A percentile compares a stretch with the other conserved stretches of the same genome.
These are phyloP conservation scores for Arremon brunneinucha DNA, from an alignment of 2,797 vertebrate genomes.

Conservation along the genomic window DNA sequence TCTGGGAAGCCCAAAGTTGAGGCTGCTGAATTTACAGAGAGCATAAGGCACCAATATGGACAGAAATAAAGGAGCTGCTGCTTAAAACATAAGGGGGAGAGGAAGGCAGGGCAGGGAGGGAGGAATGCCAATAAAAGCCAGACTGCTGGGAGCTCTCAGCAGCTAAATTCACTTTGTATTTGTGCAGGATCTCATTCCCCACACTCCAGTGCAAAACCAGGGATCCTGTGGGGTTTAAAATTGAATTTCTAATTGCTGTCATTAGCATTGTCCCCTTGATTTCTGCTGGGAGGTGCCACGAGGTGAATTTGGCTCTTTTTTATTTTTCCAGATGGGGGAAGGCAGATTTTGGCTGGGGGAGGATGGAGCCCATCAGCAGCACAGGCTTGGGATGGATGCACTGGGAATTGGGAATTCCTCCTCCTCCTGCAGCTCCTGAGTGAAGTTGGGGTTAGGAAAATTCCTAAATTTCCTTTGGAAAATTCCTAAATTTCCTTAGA, in stretches of 20 bases:
- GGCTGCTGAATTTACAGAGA: conserved; percentile 55
- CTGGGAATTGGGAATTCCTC: neutral
- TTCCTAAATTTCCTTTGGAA: neutral
- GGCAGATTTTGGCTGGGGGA: neutral
- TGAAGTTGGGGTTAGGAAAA: neutral
- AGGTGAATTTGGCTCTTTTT: neutral
- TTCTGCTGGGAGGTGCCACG: neutral
- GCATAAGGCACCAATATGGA: conserved; percentile 51
- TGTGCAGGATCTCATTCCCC: neutral
- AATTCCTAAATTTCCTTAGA: neutral
- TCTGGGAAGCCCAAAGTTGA: conserved; percentile 55
- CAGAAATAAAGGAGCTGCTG: conserved; percentile 36
- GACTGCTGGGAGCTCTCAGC: conserved; percentile 5
- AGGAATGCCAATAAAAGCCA: conserved; percentile 24
- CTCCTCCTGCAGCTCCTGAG: neutral
- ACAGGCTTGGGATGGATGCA: rapidly evolving
- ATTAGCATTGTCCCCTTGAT: neutral
- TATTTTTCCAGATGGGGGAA: rapidly evolving
- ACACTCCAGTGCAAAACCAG: neutral
- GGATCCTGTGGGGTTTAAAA: neutral
- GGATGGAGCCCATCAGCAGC: neutral
- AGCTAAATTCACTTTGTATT: neutral
- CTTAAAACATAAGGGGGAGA: conserved; percentile 12
- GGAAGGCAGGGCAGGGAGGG: conserved; percentile 13
- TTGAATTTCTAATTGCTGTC: neutral